Percentiles rank a stretch among this genome's conserved stretches.
phyloP scores from a whole-genome alignment of 2,888 invertebrate genomes.

The Micoletzkya japonica region DNA sequence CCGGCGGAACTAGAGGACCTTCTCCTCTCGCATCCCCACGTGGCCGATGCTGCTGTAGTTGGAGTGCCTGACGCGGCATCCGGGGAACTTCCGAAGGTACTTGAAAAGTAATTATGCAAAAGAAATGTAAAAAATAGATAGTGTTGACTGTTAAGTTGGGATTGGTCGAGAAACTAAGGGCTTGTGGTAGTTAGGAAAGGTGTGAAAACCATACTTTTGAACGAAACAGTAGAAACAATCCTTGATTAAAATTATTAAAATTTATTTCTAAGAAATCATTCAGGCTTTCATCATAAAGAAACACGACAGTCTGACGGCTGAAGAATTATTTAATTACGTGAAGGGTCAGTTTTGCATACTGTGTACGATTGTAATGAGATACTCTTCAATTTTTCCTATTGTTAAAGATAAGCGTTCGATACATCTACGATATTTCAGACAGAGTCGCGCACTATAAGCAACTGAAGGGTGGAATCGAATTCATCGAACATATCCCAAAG shows the following conservation, averaged over 20 bases:
- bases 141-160: too few relatives aligned
- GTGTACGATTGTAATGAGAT: too few relatives aligned
- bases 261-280: too few relatives aligned
- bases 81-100: slow-evolving; percentile 40
- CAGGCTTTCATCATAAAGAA: slow-evolving; percentile 29
- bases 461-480: slow-evolving; percentile 74
- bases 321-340: slow-evolving; percentile 31
- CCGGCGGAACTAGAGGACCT: slow-evolving; percentile 43
- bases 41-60: slow-evolving; percentile 38
- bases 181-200: too few relatives aligned
- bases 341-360: too few relatives aligned
- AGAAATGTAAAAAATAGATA: too few relatives aligned
- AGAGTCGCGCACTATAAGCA: slow-evolving; percentile 77
- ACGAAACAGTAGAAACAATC: too few relatives aligned
- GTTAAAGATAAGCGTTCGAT: neutral
- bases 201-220: too few relatives aligned
- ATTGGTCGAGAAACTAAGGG: too few relatives aligned
- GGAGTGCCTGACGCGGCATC: slow-evolving; percentile 33
- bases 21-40: slow-evolving; percentile 34
- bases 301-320: slow-evolving; percentile 27
- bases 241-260: too few relatives aligned
- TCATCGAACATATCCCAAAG: slow-evolving; percentile 75
- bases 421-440: neutral
- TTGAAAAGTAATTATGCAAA: too few relatives aligned
- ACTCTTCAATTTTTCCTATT: too few relatives aligned